Evolutionary conservation across 2,797 vertebrate genomes (phyloP), one percentile per base, ranked within the genome.

Genomic region (Acestrorhynchus altus): DNA sequence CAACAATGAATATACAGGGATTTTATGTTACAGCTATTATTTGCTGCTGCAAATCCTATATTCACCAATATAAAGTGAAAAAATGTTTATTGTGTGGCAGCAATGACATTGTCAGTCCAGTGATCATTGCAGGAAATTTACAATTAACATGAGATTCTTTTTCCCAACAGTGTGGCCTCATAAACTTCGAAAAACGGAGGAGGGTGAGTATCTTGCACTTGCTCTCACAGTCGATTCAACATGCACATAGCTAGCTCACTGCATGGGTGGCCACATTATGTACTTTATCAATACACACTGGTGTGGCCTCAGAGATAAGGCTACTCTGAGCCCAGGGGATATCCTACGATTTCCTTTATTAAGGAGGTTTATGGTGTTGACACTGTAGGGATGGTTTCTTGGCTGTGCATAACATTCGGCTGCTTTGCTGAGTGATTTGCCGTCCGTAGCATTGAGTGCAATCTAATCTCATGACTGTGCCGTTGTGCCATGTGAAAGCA

Each of bases 181-280:
- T 98, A 84, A 96, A 97, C 91, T 97, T 97, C 87, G 96, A 97
- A 87, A 98, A 97, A 85, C 93, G 95, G 52, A 92, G 96, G 82
- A 92, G 95, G 93, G 96, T 98, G 86, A 81, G 93, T 90, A 10
- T 75, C 6, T 71, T n/a, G n/a, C 5, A 8, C 31, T 70, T 65
- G 76, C 10, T 75, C n/a, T 60, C 39, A 20, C 31, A 35, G 31
- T 57, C 31, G 1, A 31, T 46, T 80, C 16, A 63, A 28, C 49
- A 7, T 8, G 22, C 22, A 16, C 28, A 57, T 22, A 12, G 40
- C 16, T 13, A 4, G 10, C 13, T 12, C 1, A 60, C 44, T 42
- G 26, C 57, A 54, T 64, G 31, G 5, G 59, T 68, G 54, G 35
- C 60, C 60, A 24, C 16, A 0, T 35, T 63, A 39, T 24, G 22